These are phyloP conservation scores for Hirtodrosophila confusa DNA, from an alignment of 2,888 invertebrate genomes.

Conservation along the genomic window DNA sequence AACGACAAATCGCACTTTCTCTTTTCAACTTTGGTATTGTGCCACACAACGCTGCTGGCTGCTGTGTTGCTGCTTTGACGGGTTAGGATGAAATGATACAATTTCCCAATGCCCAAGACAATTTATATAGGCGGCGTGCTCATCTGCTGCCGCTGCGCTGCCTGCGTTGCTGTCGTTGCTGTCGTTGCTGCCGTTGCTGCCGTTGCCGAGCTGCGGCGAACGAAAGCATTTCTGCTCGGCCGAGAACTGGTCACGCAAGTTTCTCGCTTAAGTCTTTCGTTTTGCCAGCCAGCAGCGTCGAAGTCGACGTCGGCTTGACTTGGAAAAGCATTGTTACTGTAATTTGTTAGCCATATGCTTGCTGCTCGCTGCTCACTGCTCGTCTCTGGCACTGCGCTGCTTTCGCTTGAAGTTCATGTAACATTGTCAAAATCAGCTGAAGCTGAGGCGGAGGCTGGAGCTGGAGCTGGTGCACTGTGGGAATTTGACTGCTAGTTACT, in stretches of 20 bases:
- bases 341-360: slow-evolving; percentile 66
- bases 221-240: slow-evolving; percentile 62
- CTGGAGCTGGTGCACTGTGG: slow-evolving; percentile 47
- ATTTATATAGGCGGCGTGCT: slow-evolving; percentile 84
- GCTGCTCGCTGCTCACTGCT: slow-evolving; percentile 60
- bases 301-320: slow-evolving; percentile 31
- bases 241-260: slow-evolving; percentile 74
- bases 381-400: slow-evolving; percentile 57
- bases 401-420: slow-evolving; percentile 83
- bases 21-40: slow-evolving; percentile 55
- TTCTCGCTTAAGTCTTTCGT: slow-evolving; percentile 82
- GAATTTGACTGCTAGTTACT: slow-evolving; percentile 31
- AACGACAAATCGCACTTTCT: slow-evolving; percentile 73
- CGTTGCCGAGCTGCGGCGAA: slow-evolving; percentile 39
- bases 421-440: slow-evolving; percentile 80
- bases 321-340: slow-evolving; percentile 71
- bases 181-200: slow-evolving; percentile 33
- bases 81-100: slow-evolving; percentile 85
- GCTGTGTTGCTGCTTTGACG: slow-evolving; percentile 84
- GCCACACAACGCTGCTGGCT: slow-evolving; percentile 72
- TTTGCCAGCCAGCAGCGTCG: slow-evolving; percentile 65
- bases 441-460: slow-evolving; percentile 8
- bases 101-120: slow-evolving; percentile 84
- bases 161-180: slow-evolving; percentile 36
- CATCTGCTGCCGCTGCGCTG: slow-evolving; percentile 69